A percentile compares a stretch with the other conserved stretches of the same genome.
These are phyloP conservation scores for Cryptotis parvus DNA, from an alignment of 2,113 vertebrate species.

Conservation along the genomic window DNA sequence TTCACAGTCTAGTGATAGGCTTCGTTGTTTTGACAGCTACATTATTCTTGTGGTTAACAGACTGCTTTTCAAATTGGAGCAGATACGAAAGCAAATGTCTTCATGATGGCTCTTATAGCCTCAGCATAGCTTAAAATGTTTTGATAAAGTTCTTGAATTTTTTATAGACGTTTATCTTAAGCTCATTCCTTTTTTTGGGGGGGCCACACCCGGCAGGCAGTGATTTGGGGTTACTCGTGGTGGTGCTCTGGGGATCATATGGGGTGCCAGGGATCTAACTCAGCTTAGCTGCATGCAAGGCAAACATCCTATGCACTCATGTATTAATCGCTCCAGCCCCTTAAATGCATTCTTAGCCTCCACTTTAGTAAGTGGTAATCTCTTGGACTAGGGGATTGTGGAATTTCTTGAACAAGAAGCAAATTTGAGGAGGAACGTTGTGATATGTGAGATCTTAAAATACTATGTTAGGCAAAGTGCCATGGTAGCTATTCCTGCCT, in stretches of 20 bases:
- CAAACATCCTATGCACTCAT: too few species aligned
- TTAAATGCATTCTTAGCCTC: neutral
- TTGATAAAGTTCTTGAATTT: constrained; percentile 4
- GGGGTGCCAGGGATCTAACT: too few species aligned
- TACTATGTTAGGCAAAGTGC: too few species aligned
- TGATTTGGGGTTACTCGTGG: too few species aligned
- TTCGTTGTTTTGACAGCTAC: constrained; percentile 44
- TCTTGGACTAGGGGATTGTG: neutral
- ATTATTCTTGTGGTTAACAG: constrained; percentile 16
- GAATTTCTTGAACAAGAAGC: constrained; percentile 50
- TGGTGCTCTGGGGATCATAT: too few species aligned
- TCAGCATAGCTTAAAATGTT: too few species aligned
- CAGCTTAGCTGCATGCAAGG: too few species aligned
- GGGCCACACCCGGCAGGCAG: neutral
- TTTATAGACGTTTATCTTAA: neutral
- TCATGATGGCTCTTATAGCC: neutral
- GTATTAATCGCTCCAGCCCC: neutral
- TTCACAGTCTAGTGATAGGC: neutral
- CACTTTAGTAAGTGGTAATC: neutral
- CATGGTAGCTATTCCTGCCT: neutral
- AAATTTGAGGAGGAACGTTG: neutral
- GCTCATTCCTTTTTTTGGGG: too few species aligned
- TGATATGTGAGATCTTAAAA: too few species aligned
- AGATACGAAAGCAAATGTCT: constrained; percentile 34
- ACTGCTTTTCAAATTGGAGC: constrained; percentile 28